Evolutionary conservation across 2,888 invertebrate species (phyloP), one percentile per base, ranked within the genome.

Genomic region (Nomada fucata): DNA sequence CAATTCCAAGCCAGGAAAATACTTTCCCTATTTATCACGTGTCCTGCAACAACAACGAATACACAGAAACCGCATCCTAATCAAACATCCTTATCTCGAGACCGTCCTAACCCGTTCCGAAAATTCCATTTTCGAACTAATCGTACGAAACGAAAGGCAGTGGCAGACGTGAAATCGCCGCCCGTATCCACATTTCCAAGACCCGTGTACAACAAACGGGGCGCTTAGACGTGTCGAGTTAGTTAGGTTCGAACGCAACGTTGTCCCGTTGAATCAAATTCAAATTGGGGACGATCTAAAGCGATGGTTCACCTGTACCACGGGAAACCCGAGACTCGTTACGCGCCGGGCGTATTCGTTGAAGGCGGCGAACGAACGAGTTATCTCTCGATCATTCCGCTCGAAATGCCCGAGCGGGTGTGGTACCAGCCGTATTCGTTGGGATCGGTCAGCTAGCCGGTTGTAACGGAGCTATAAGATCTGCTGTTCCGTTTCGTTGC

Each of bases 391-490:
- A 88, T 88, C 88, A 88, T 88, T 87, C 87, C 84, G 87, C 87
- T 88, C 87, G 88, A 88, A 88, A 88, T 87, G 84, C 87, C 83
- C 86, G 82, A 87, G 83, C 88, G 88, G 88, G 88, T 88, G 88
- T 88, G 88, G 88, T 88, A 86, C 87, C 85, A 70, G 78, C 77
- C 74, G 88, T 88, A 86, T 86, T 88, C 86, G 85, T 85, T 86
- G 86, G 86, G 84, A 88, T 86, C 88, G 88, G 88, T 88, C 88
- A 87, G 87, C 88, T 88, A 88, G 88, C 86, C 83, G 84, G 87
- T 87, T 88, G 88, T 88, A 88, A 88, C 87, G 84, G 87, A 88
- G 86, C 88, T 88, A 87, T 82, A 88, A 88, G 87, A 87, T 88
- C 87, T 88, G 84, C 88, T 83, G 86, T 88, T 88, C 86, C 88